Evolutionary conservation across 2,888 invertebrate genomes (phyloP).

Genomic region (Ophraella communa): DNA sequence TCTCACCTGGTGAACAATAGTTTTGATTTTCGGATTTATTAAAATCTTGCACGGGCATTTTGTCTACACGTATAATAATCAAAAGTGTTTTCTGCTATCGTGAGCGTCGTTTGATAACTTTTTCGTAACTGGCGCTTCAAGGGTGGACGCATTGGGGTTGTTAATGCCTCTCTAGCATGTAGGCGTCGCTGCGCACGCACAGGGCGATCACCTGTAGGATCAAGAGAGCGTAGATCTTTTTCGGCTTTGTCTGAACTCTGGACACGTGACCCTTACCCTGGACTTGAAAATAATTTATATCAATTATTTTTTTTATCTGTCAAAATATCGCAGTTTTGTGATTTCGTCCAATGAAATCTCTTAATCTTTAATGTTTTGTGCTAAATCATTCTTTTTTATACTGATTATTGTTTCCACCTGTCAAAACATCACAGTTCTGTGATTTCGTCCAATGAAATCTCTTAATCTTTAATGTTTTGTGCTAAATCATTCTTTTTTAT

Average conservation of each 20-base stretch:
- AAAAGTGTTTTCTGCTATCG: background rate
- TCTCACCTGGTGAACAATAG: conserved; percentile 20
- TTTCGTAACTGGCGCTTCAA: conserved; percentile 38
- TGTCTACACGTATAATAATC: background rate
- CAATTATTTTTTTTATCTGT: too few relatives aligned
- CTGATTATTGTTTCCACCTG: too few relatives aligned
- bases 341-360: too few relatives aligned
- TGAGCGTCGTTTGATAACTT: conserved; percentile 27
- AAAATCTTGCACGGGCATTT: background rate
- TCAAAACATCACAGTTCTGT: too few relatives aligned
- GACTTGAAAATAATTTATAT: conserved; percentile 15
- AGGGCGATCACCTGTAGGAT: conserved; percentile 43
- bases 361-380: too few relatives aligned
- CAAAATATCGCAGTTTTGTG: too few relatives aligned
- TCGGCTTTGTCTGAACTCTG: conserved; percentile 18
- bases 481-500: too few relatives aligned
- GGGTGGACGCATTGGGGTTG: conserved; percentile 44
- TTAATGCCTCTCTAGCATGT: conserved; percentile 43
- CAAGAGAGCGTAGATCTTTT: conserved; percentile 20
- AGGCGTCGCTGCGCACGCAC: conserved; percentile 50
- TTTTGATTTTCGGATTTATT: background rate
- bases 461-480: too few relatives aligned
- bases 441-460: too few relatives aligned
- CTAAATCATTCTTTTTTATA: too few relatives aligned
- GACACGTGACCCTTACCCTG: conserved; percentile 22